Percentiles rank a stretch among this genome's conserved stretches.
These are phyloP conservation scores for Sebastes glaucus DNA, from an alignment of 2,797 vertebrate species.

Conservation along the genomic window DNA sequence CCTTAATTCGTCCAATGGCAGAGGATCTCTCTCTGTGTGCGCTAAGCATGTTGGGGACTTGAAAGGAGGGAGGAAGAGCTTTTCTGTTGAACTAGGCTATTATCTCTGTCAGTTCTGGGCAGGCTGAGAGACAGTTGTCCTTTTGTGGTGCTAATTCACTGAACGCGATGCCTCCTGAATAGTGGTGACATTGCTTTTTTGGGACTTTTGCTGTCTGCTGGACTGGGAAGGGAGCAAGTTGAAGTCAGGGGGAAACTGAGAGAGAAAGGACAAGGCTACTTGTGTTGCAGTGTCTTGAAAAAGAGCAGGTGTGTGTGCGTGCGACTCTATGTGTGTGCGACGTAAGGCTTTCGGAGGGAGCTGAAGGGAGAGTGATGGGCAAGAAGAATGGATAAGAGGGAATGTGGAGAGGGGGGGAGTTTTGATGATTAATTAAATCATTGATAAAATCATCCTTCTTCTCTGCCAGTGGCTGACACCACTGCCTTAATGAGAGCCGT, in stretches of 20 bases:
- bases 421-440: conserved; percentile 77
- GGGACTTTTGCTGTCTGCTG: conserved; percentile 63
- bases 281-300: conserved; percentile 72
- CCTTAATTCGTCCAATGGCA: conserved; percentile 52
- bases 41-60: conserved; percentile 60
- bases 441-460: conserved; percentile 70
- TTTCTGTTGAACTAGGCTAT: conserved; percentile 74
- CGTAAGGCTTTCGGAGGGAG: conserved; percentile 26
- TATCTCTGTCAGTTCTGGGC: conserved; percentile 56
- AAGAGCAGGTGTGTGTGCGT: conserved; percentile 57
- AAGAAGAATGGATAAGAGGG: conserved; percentile 29
- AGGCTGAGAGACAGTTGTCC: conserved; percentile 68
- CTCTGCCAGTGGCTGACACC: conserved; percentile 50
- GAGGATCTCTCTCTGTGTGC: conserved; percentile 35
- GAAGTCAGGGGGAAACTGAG: conserved; percentile 56
- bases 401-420: conserved; percentile 46
- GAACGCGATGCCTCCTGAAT: conserved; percentile 47
- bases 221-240: conserved; percentile 68
- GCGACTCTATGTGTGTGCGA: conserved; percentile 16
- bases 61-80: conserved; percentile 54
- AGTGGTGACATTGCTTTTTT: conserved; percentile 65
- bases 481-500: conserved; percentile 66
- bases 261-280: conserved; percentile 64
- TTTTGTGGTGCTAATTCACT: conserved; percentile 69
- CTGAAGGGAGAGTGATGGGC: conserved; percentile 32